Evolutionary conservation across 2,888 invertebrate genomes (phyloP).

Genomic region (Tillus elongatus): DNA sequence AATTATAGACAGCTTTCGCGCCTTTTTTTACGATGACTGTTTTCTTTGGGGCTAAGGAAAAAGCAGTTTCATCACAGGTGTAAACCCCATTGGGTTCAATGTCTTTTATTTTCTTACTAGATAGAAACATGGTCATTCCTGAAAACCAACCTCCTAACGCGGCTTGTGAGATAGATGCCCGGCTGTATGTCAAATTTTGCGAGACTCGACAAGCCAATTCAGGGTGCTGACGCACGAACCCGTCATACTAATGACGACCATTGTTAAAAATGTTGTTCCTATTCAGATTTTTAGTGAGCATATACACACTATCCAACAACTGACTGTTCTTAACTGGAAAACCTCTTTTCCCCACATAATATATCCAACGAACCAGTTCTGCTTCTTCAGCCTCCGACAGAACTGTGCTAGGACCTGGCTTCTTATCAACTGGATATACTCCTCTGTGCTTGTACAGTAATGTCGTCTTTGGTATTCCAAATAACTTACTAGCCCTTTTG

Average conservation of each 20-base stretch:
- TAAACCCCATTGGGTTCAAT: conserved; percentile 11
- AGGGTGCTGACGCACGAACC: conserved; percentile 31
- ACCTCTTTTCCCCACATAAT: conserved; percentile 24
- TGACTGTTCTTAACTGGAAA: conserved; percentile 30
- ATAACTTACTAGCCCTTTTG: not conserved
- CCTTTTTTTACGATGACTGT: conserved; percentile 18
- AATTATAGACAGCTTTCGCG: conserved; percentile 16
- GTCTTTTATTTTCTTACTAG: conserved; percentile 9
- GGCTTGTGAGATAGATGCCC: conserved; percentile 25
- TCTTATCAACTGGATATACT: conserved; percentile 5
- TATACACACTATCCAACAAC: conserved; percentile 26
- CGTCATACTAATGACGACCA: conserved; percentile 30
- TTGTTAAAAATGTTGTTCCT: conserved; percentile 23
- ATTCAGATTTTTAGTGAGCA: conserved; percentile 19
- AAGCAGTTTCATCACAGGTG: conserved; percentile 19
- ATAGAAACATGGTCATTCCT: conserved; percentile 10
- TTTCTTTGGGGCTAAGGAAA: conserved; percentile 17
- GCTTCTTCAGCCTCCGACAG: conserved; percentile 5
- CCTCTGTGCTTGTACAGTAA: conserved; percentile 7
- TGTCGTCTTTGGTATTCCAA: conserved; percentile 8
- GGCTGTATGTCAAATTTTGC: conserved; percentile 26
- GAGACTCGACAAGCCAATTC: conserved; percentile 24
- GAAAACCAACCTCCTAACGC: conserved; percentile 25
- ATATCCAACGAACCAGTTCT: conserved; percentile 22
- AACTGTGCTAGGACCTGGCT: conserved; percentile 6